Conservation (phyloP, 2,797 vertebrate genomes). For the Poecile montanus region DNA sequence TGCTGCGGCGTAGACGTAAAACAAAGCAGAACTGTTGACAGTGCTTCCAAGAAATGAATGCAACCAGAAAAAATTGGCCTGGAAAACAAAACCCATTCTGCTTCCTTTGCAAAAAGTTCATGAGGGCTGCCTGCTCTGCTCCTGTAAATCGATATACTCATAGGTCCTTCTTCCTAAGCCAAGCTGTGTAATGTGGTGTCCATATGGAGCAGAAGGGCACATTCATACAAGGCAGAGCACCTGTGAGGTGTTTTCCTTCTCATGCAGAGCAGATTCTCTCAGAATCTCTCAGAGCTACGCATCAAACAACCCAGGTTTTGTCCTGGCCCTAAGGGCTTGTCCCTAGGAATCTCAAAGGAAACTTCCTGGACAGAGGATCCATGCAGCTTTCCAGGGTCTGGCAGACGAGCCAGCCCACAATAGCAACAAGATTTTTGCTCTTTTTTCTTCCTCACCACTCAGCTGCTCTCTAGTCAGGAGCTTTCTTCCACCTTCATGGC, state of each 20-base stretch:
- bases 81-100: neutral
- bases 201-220: fast-evolving
- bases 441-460: neutral
- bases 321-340: neutral
- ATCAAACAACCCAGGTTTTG: neutral
- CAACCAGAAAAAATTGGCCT: neutral
- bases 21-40: neutral
- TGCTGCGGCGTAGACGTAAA: fast-evolving
- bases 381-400: neutral
- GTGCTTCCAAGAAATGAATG: neutral
- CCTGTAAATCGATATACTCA: fast-evolving
- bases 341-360: neutral
- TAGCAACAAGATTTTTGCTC: neutral
- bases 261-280: neutral
- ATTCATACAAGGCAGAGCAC: neutral
- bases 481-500: neutral
- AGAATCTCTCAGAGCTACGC: neutral
- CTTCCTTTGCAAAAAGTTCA: neutral
- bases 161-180: neutral
- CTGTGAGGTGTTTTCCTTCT: fast-evolving
- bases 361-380: neutral
- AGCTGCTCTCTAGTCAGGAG: neutral
- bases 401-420: neutral
- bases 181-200: fast-evolving
- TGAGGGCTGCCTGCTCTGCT: neutral